phyloP scores from a whole-genome alignment of 2,113 vertebrate species.

The Callorhinus ursinus region DNA sequence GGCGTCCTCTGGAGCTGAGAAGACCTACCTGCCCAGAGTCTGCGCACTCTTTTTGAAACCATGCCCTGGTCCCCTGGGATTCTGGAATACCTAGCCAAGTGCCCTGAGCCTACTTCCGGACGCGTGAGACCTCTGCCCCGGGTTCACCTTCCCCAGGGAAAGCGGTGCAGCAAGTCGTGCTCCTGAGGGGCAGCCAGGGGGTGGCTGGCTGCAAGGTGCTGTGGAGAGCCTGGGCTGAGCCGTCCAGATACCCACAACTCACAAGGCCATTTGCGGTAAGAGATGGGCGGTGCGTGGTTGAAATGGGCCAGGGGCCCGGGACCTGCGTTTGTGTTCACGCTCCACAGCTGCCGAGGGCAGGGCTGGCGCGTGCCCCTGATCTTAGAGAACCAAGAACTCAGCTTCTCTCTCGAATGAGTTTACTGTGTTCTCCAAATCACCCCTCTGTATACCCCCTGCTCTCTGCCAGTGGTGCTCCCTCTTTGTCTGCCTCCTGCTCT shows the following conservation, averaged over 20 bases:
- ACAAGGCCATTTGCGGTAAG: no score
- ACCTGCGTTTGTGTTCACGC: not conserved
- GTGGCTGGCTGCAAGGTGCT: not conserved
- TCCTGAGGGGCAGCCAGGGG: accelerated
- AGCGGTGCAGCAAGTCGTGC: not conserved
- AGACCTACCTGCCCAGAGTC: not conserved
- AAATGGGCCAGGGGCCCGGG: not conserved
- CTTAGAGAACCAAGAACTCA: not conserved
- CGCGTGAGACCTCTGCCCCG: no score
- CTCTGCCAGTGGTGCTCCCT: no score
- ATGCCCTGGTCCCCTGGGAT: no score
- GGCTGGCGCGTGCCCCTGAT: not conserved
- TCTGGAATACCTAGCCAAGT: not conserved
- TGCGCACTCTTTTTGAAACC: no score
- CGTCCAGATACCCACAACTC: not conserved
- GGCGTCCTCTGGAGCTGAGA: not conserved
- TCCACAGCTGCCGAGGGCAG: not conserved
- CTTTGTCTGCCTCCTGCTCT: not conserved
- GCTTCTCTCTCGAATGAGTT: not conserved
- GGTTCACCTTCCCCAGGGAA: not conserved
- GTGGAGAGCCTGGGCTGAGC: not conserved
- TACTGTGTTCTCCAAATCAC: not conserved
- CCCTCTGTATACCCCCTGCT: not conserved
- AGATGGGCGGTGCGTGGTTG: not conserved
- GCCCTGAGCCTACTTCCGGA: not conserved